These are phyloP conservation scores for Volucella zonaria DNA, from an alignment of 2,888 invertebrate genomes.

Conservation along the genomic window DNA sequence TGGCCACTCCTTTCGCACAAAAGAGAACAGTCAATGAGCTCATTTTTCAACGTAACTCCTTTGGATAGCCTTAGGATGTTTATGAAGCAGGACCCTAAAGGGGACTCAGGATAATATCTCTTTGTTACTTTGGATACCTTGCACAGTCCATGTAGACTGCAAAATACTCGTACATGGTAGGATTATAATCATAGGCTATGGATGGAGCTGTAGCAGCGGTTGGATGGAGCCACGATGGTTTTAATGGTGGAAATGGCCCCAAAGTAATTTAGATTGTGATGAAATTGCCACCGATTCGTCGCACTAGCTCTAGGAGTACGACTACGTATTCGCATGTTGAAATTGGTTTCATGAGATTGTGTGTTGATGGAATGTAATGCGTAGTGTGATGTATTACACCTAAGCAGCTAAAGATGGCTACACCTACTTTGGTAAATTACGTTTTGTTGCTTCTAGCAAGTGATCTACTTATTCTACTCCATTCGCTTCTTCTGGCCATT, in stretches of 20 bases:
- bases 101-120: conserved; percentile 61
- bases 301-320: conserved; percentile 50
- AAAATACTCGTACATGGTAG: neutral
- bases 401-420: conserved; percentile 43
- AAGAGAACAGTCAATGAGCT: conserved; percentile 60
- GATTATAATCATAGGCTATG: conserved; percentile 60
- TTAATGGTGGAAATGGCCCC: conserved; percentile 40
- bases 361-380: conserved; percentile 59
- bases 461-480: conserved; percentile 26
- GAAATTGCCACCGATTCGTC: conserved; percentile 68
- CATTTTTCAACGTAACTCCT: conserved; percentile 67
- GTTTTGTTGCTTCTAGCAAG: conserved; percentile 12
- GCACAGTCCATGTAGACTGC: neutral
- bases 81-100: conserved; percentile 68
- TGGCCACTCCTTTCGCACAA: conserved; percentile 48
- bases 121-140: neutral
- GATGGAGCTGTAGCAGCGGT: neutral
- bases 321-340: conserved; percentile 26
- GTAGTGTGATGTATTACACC: conserved; percentile 55
- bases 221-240: conserved; percentile 12
- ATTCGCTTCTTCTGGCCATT: conserved; percentile 34
- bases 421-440: conserved; percentile 31
- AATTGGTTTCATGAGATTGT: conserved; percentile 62
- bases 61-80: conserved; percentile 56
- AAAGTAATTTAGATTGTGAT: conserved; percentile 58